Percentiles rank a stretch among this genome's conserved stretches.
phyloP scores from a whole-genome alignment of 2,888 invertebrate species.

The Scaptomyza caliginosa region DNA sequence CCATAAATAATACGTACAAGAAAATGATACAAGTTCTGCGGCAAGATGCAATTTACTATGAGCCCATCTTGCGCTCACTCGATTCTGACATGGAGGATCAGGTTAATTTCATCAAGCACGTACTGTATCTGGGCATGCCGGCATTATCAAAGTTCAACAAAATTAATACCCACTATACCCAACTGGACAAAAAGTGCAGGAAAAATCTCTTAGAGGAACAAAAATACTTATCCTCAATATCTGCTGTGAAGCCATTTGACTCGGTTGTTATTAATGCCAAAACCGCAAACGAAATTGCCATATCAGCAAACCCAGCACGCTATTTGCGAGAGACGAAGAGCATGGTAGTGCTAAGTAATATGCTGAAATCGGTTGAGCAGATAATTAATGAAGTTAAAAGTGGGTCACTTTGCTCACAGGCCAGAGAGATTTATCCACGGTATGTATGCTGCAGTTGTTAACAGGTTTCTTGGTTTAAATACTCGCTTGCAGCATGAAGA shows the following conservation, averaged over 20 bases:
- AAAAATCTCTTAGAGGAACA: conserved; percentile 47
- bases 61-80: conserved; percentile 81
- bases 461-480: neutral
- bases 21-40: conserved; percentile 78
- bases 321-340: conserved; percentile 82
- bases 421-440: conserved; percentile 81
- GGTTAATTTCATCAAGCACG: conserved; percentile 78
- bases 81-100: conserved; percentile 82
- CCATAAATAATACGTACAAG: conserved; percentile 80
- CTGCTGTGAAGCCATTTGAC: neutral
- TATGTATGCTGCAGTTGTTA: conserved; percentile 26
- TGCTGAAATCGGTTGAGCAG: conserved; percentile 72
- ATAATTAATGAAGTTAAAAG: conserved; percentile 80
- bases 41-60: conserved; percentile 82
- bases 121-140: conserved; percentile 81
- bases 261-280: neutral
- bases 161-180: conserved; percentile 67
- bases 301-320: conserved; percentile 50
- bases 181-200: conserved; percentile 73
- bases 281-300: conserved; percentile 1
- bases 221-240: neutral
- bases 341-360: conserved; percentile 76
- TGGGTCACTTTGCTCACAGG: conserved; percentile 77
- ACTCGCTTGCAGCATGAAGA: conserved; percentile 65
- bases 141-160: conserved; percentile 77